phyloP scores from a whole-genome alignment of 2,797 vertebrate species.

The Craterocephalus amniculus region DNA sequence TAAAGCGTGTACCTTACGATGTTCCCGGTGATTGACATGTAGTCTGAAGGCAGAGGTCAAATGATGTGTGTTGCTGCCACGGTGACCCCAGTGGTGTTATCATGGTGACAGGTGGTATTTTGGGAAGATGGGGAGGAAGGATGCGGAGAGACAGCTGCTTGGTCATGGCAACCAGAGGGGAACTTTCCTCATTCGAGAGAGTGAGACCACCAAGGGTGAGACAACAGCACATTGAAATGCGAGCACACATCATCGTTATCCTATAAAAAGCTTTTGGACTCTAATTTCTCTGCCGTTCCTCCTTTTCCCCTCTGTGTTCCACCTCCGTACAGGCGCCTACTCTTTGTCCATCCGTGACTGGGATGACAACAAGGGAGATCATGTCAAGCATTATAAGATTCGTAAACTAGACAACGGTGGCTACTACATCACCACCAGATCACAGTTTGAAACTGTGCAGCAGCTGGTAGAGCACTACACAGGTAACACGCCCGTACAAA shows the following conservation, averaged over 20 bases:
- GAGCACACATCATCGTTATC: neutral
- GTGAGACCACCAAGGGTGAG: conserved; percentile 95
- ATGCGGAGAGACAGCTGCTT: conserved; percentile 93
- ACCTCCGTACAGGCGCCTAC: conserved; percentile 86
- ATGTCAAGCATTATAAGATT: conserved; percentile 98
- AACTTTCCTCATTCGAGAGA: conserved; percentile 96
- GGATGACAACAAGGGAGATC: conserved; percentile 91
- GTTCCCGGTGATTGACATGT: conserved; percentile 25
- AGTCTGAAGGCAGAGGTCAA: conserved; percentile 39
- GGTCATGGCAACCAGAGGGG: conserved; percentile 87
- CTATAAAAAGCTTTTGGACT: neutral
- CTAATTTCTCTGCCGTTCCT: neutral
- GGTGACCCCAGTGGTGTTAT: conserved; percentile 60
- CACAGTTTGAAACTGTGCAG: conserved; percentile 91
- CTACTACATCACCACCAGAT: conserved; percentile 96
- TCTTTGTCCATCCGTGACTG: conserved; percentile 95
- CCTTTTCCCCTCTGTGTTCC: fast-evolving
- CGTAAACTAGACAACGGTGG: conserved; percentile 95
- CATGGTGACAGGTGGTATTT: conserved; percentile 93
- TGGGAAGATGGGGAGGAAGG: conserved; percentile 96
- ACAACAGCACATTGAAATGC: neutral
- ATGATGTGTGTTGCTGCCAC: conserved; percentile 24
- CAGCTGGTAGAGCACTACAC: conserved; percentile 93
- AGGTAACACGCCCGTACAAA: conserved; percentile 73
- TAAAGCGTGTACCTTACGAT: neutral